phyloP scores from a whole-genome alignment of 2,888 invertebrate species.

The Dugesia japonica region DNA sequence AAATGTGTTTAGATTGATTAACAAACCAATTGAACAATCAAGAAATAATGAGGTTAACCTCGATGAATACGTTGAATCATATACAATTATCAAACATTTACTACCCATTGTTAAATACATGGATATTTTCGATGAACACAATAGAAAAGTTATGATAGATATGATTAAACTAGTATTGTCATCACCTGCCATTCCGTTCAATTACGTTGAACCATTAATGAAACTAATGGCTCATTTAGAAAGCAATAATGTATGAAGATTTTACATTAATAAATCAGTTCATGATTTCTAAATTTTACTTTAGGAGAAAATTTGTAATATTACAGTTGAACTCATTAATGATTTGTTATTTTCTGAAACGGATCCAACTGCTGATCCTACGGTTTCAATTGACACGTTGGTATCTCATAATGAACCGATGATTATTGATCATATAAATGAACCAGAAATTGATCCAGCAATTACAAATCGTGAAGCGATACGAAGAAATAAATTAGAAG shows the following conservation, averaged over 20 bases:
- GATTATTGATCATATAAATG: background rate
- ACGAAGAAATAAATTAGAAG: background rate
- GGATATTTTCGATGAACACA: constrained; percentile 24
- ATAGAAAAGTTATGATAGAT: background rate
- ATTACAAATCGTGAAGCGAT: background rate
- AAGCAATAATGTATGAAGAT: background rate
- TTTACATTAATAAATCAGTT: background rate
- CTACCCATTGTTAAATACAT: background rate
- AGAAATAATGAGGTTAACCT: background rate
- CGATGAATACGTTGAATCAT: background rate
- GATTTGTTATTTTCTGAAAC: background rate
- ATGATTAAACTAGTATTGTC: background rate
- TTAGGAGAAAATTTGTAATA: background rate
- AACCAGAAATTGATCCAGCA: constrained; percentile 8
- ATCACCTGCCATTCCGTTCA: background rate
- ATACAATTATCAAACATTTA: constrained; percentile 20
- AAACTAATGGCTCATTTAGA: background rate
- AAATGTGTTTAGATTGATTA: background rate
- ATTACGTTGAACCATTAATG: constrained; percentile 2
- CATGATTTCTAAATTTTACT: too few species aligned
- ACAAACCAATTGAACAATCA: background rate
- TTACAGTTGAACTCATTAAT: constrained; percentile 22
- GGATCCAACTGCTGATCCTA: background rate
- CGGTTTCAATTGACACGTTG: background rate
- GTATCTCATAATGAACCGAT: background rate